A percentile compares a stretch with the other conserved stretches of the same genome.
phyloP scores from a whole-genome alignment of 53 echinoderm and acorn worm species.

The Mesocentrotus franciscanus region DNA sequence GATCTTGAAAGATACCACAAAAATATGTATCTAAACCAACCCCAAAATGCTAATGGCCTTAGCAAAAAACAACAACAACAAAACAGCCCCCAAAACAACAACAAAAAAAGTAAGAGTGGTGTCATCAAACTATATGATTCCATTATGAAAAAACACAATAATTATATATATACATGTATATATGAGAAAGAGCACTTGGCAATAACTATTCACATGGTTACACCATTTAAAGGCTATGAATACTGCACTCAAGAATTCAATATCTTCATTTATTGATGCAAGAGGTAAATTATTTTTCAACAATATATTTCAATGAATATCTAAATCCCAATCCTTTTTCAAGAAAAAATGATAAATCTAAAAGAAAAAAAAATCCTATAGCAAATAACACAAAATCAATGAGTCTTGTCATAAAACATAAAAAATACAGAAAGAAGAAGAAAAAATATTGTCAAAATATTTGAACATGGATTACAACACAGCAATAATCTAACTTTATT shows the following conservation, averaged over 20 bases:
- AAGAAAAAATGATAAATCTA: not conserved
- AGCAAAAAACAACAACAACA: not conserved
- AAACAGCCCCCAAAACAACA: too few species aligned
- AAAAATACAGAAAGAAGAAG: not conserved
- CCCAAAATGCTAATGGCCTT: too few species aligned
- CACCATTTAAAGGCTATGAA: too few species aligned
- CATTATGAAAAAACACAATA: too few species aligned
- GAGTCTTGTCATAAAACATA: not conserved
- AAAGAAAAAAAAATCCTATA: not conserved
- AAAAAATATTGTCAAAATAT: constrained; percentile 1
- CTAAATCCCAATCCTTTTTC: not conserved
- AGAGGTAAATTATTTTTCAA: not conserved
- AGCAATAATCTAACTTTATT: not conserved
- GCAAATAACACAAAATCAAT: not conserved
- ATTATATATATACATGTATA: too few species aligned
- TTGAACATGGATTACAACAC: constrained; percentile 14
- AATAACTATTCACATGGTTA: too few species aligned
- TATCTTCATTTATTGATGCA: not conserved
- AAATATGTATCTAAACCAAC: too few species aligned
- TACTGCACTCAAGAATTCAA: too few species aligned
- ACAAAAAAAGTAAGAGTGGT: too few species aligned
- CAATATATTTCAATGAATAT: not conserved
- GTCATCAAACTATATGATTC: too few species aligned
- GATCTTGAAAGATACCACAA: too few species aligned
- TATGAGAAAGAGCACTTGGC: too few species aligned